A percentile compares a stretch with the other conserved stretches of the same genome.
Evolutionary conservation across 2,113 vertebrate species (phyloP).

Genomic region (Perognathus longimembris): DNA sequence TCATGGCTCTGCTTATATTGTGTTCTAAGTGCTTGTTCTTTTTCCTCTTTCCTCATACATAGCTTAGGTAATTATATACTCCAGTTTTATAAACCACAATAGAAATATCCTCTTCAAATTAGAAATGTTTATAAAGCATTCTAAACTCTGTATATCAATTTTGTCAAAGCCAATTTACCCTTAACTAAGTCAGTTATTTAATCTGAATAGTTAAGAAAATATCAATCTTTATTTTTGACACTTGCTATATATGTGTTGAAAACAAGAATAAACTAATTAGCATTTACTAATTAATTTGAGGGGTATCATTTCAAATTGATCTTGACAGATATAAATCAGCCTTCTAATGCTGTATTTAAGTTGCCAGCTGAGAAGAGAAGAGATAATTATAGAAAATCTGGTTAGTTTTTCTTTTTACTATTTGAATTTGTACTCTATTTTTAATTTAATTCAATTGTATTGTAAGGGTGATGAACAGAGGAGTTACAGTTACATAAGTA

Average conservation of each 20-base stretch:
- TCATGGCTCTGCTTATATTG: background rate
- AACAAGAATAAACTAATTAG: slow-evolving; percentile 22
- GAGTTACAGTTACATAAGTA: too few relatives aligned
- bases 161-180: background rate
- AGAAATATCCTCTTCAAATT: background rate
- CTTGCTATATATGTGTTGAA: background rate
- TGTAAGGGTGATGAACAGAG: too few relatives aligned
- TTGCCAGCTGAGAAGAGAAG: slow-evolving; percentile 37
- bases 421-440: background rate
- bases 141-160: background rate
- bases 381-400: slow-evolving; percentile 8
- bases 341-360: background rate
- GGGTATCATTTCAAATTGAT: slow-evolving; percentile 20
- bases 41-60: background rate
- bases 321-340: background rate
- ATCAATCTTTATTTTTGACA: background rate
- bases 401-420: background rate
- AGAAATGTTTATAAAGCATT: background rate
- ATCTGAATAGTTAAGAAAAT: slow-evolving; percentile 43
- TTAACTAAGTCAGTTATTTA: background rate
- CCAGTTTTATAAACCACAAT: background rate
- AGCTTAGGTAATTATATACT: background rate
- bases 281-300: slow-evolving; percentile 15
- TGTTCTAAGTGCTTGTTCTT: background rate
- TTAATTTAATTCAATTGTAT: too few relatives aligned